These are phyloP conservation scores for Busseola fusca DNA, from an alignment of 2,888 invertebrate genomes.

Conservation along the genomic window DNA sequence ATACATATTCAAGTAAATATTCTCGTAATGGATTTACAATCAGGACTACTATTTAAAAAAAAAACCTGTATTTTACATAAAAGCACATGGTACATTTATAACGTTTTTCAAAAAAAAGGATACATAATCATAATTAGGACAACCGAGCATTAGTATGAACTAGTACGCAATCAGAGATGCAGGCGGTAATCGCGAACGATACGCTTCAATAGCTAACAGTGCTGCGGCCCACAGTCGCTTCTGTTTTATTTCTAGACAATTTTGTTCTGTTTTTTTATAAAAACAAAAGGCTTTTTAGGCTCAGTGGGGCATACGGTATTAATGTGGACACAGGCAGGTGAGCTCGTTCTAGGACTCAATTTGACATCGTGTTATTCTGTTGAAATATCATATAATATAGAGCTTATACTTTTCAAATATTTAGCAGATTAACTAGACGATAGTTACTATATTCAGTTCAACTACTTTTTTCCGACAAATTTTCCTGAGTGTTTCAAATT, in stretches of 20 bases:
- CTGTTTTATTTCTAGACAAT: constrained; percentile 56
- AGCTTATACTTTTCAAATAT: neutral
- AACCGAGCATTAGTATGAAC: constrained; percentile 31
- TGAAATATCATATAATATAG: neutral
- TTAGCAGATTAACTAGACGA: neutral
- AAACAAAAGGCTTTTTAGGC: constrained; percentile 22
- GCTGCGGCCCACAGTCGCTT: constrained; percentile 64
- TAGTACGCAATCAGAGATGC: constrained; percentile 64
- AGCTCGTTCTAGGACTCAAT: neutral
- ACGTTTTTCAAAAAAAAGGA: neutral
- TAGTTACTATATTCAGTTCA: too few species aligned
- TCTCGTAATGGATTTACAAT: neutral
- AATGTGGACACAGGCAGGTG: neutral
- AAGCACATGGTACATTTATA: neutral
- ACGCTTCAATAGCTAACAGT: constrained; percentile 79
- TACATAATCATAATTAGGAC: too few species aligned
- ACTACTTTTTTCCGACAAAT: neutral
- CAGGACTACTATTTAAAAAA: neutral
- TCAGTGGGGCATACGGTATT: constrained; percentile 24
- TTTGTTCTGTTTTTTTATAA: constrained; percentile 43
- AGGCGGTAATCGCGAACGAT: constrained; percentile 65
- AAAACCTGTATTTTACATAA: neutral
- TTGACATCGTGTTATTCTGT: neutral
- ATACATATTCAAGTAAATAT: neutral
- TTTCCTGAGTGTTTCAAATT: neutral